Base-by-base conservation (phyloP, 37 sponge, comb jelly and placozoan genomes). In the Ianthella basta region DNA sequence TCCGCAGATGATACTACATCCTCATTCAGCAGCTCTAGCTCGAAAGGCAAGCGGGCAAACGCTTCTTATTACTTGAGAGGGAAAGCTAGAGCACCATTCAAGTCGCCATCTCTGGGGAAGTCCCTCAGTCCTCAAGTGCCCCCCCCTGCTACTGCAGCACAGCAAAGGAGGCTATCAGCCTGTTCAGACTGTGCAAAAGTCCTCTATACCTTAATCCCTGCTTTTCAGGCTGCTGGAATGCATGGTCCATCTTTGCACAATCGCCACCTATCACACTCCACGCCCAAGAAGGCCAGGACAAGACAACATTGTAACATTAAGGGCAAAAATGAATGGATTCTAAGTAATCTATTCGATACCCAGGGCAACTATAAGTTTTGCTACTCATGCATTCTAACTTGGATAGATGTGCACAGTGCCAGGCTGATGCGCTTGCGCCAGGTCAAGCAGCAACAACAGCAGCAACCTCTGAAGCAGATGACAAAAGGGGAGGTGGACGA, bases 191-290 rank as follows among this genome's bases (percentile, higher is more conserved):
- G 72, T 33, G n/a, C 72, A 32, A 25, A 25, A 4, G 20, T 25
- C 34, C 36, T 70, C 2, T 29, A 27, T 32, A 29, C n/a, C 32
- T 33, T 70, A 21, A 5, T 70, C 4, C 72, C 72, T 70, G 37
- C 72, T 6, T 70, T 70, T 70, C 36, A 70, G 29, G 72, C 72
- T 70, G 72, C 72, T 70, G 72, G 72, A 6, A 70, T 70, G 72
- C 72, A 70, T 16, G 72, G 72, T 5, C n/a, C 21, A 5, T 2
- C 20, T 29, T 12, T 70, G 36, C 72, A 70, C 12, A 70, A 70
- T 34, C 37, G 37, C 32, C 36, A 36, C 5, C 15, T 12, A 70
- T 27, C 72, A 20, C 32, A 70, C 12, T 6, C 64, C 27, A 61
- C 13, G 24, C 64, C 64, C 5, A 44, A 44, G 8, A 61, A 61